Evolutionary conservation across 2,888 invertebrate genomes (phyloP), one percentile per base, ranked within the genome.

Genomic region (Eristalis pertinax): DNA sequence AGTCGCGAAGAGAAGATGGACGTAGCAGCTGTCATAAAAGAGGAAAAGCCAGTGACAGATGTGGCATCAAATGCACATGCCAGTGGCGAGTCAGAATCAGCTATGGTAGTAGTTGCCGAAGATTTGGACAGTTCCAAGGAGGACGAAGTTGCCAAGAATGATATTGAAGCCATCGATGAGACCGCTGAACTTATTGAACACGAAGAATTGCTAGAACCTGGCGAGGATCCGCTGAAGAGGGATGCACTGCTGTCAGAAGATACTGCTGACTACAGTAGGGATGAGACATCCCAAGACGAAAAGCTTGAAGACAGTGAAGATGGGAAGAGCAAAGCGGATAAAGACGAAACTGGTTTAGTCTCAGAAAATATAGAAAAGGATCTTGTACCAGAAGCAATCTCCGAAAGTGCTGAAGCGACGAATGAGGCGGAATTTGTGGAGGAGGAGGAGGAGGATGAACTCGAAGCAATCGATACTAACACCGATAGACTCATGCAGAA

Each of bases 111-210:
- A 13, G 11, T 84, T 35, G 88, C 89, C 8, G 89, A 89, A 56
- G 89, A 89, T 19, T 56, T 88, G 22, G 89, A 90, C 50, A 89
- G 81, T 35, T 89, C 89, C 10, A 84, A 79, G 24, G 89, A 84
- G 65, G 84, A 87, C 11, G 88, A 77, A 41, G 84, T 79, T n/a
- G 7, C 19, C 19, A 79, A 72, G 64, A 76, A 70, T 15, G 77
- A 63, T 22, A 67, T n/a, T 26, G 67, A 86, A 62, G 74, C 70
- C 29, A 43, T 63, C 22, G 79, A 81, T 15, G 78, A 63, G 24
- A 29, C 50, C 32, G 41, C 67, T n/a, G 60, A 68, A 2, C 50
- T 73, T 13, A 75, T 69, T 24, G 85, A 88, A 72, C 76, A 83
- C 7, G 73, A 86, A 29, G 76, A 75, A 26, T 72, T 62, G 13